Conservation (phyloP, 2,113 vertebrate species). For the Corythornis vintsioides region DNA sequence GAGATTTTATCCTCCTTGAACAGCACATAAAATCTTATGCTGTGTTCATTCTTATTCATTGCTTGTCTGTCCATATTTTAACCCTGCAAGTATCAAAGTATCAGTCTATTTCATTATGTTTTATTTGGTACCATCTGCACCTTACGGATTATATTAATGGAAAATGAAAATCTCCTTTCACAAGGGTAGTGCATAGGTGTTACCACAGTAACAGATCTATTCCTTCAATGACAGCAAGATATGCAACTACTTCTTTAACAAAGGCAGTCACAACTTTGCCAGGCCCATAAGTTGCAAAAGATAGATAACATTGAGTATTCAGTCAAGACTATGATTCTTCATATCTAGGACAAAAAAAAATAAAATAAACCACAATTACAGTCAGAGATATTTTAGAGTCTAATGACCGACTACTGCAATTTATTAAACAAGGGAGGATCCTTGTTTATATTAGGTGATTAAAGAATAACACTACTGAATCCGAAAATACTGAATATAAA, state of each 20-base stretch:
- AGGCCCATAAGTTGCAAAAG: not conserved
- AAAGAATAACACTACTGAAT: not conserved
- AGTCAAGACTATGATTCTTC: not conserved
- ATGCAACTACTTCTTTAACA: not conserved
- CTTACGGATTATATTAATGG: not conserved
- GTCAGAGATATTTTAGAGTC: not conserved
- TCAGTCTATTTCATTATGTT: constrained; percentile 54
- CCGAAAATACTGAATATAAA: not conserved
- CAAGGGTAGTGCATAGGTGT: constrained; percentile 26
- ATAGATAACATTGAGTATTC: not conserved
- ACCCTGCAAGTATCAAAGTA: constrained; percentile 59
- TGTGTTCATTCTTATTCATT: constrained; percentile 57
- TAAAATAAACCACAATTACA: not conserved
- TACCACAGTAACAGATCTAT: not conserved
- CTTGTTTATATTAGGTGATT: constrained; percentile 37
- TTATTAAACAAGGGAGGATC: not conserved
- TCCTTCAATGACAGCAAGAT: not conserved
- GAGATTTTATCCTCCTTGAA: constrained; percentile 47
- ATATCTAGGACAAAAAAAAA: not conserved
- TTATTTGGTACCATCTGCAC: constrained; percentile 64
- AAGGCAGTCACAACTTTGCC: not conserved
- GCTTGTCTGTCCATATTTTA: constrained; percentile 61
- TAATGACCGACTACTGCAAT: not conserved
- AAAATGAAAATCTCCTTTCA: constrained; percentile 59
- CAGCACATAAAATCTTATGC: constrained; percentile 38